Percentiles rank a stretch among this genome's conserved stretches.
phyloP scores from a whole-genome alignment of 2,888 invertebrate species.

The Temnothorax rugatulus region DNA sequence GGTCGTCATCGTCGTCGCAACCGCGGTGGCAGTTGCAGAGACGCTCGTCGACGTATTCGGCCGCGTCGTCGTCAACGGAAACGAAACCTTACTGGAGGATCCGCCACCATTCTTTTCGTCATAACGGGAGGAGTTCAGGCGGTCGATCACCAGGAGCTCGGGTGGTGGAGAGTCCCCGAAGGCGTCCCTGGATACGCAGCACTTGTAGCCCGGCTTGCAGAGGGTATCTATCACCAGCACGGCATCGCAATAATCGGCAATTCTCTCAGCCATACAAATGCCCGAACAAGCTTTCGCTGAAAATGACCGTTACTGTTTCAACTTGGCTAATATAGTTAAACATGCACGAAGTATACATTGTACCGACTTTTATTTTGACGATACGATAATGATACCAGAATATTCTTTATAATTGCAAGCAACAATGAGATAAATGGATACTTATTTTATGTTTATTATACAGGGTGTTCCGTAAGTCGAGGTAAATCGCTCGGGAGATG shows the following conservation, averaged over 20 bases:
- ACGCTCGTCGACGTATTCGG: conserved; percentile 61
- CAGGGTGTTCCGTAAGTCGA: no score
- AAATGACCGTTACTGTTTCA: conserved; percentile 62
- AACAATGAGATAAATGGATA: background rate
- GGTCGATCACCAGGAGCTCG: conserved; percentile 91
- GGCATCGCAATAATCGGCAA: conserved; percentile 95
- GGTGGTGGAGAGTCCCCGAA: conserved; percentile 91
- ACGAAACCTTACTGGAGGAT: conserved; percentile 59
- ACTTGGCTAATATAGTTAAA: background rate
- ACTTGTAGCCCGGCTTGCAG: conserved; percentile 92
- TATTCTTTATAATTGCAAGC: background rate
- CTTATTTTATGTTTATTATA: background rate
- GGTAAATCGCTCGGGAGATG: no score
- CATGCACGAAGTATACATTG: background rate
- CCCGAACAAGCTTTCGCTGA: conserved; percentile 90
- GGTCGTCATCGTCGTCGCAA: conserved; percentile 79
- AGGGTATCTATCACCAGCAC: conserved; percentile 91
- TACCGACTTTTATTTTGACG: background rate
- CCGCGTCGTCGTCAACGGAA: conserved; percentile 57
- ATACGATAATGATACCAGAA: background rate
- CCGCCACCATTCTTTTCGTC: conserved; percentile 73
- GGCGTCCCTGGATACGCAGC: conserved; percentile 93
- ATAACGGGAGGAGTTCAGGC: conserved; percentile 82
- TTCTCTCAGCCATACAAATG: conserved; percentile 93
- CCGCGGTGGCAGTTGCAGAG: background rate